phyloP scores from a whole-genome alignment of 2,113 vertebrate species.

The Myotis brandtii region DNA sequence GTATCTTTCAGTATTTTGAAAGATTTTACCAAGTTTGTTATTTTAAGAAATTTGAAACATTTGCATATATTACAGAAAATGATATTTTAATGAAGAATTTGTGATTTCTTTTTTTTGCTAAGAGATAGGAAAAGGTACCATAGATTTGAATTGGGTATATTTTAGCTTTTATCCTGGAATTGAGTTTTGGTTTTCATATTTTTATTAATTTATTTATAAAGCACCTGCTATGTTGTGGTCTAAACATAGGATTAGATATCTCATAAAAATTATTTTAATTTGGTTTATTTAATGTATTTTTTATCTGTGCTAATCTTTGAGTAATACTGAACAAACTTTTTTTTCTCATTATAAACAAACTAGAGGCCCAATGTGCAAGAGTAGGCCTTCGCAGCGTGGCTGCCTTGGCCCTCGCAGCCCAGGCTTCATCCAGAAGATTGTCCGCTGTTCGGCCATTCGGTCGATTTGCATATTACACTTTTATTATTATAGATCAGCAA shows the following conservation, averaged over 20 bases:
- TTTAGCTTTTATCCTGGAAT: slow-evolving; percentile 48
- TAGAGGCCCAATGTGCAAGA: too few species aligned
- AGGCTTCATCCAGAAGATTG: too few species aligned
- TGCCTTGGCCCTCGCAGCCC: too few species aligned
- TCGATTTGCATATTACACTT: too few species aligned
- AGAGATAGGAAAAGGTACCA: background rate
- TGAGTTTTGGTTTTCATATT: background rate
- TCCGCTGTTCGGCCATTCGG: too few species aligned
- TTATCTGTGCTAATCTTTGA: background rate
- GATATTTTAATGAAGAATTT: slow-evolving; percentile 27
- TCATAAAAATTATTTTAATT: slow-evolving; percentile 39
- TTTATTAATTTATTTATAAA: slow-evolving; percentile 37
- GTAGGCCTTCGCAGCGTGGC: too few species aligned
- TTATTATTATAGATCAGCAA: background rate
- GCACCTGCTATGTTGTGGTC: background rate
- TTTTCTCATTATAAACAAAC: slow-evolving; percentile 15
- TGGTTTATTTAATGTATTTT: slow-evolving; percentile 24
- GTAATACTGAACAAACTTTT: slow-evolving; percentile 7
- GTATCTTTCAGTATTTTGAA: slow-evolving; percentile 48
- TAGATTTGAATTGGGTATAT: slow-evolving; percentile 17
- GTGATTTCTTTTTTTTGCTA: background rate
- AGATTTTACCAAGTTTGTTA: slow-evolving; percentile 37
- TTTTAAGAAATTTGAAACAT: slow-evolving; percentile 51
- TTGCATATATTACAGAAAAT: background rate
- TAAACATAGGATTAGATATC: background rate